Evolutionary conservation across 2,113 vertebrate species (phyloP), one percentile per base, ranked within the genome.

Genomic region (Centropus bengalensis): DNA sequence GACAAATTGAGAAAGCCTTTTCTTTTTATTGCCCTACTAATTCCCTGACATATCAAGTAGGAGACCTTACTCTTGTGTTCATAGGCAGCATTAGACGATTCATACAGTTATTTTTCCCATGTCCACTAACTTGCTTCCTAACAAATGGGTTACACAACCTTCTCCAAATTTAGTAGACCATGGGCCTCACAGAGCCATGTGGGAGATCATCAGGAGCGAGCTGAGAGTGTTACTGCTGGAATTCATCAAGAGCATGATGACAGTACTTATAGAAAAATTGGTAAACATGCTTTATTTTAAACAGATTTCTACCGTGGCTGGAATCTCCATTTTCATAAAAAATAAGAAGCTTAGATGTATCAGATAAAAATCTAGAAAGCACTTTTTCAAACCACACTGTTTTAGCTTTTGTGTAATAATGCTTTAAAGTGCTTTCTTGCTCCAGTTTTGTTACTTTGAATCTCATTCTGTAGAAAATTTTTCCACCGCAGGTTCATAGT

Each of bases 61-160:
- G 14, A 81, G 6, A 5, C 5, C 23, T 38, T 51, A 12, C 1
- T 15, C 8, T n/a, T 24, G 44, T 28, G 27, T 30, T 20, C 20
- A 32, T 4, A 7, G 23, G 8, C 4, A 36, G 14, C 14, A 45
- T 30, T 47, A 81, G 21, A 11, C 52, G 56, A 60, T 69, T 32
- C 30, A 76, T 79, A 14, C 58, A 62, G 14, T 64, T 59, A 24
- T 49, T 64, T 10, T 15, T n/a, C 24, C 55, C 33, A 4, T 27
- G 32, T n/a, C 10, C 52, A 63, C 44, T 44, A 49, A 19, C 19
- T 60, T 64, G 8, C 7, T 45, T 67, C 36, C 47, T 45, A 22
- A 22, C 8, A 59, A 8, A 2, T 3, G 2, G 19, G 0, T 1
- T 42, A 30, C 80, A 58, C 12, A 54, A 86, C 19, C 2, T 21